Conservation (phyloP, 2,797 vertebrate genomes). For the Cynodonichthys magdalenae region DNA sequence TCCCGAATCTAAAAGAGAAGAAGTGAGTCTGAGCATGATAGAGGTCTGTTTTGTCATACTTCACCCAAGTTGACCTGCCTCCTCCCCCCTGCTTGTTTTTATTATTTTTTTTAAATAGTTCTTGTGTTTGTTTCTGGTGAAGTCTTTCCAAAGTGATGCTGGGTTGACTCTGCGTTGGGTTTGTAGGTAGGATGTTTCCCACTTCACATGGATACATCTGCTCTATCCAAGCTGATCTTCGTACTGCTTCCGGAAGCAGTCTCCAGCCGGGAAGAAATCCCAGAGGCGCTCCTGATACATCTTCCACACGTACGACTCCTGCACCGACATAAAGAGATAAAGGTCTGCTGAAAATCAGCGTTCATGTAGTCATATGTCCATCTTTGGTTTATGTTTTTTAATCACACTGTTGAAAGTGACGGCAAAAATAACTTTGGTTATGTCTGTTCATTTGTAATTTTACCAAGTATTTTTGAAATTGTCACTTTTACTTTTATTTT, state of each 20-base stretch:
- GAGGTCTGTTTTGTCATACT: constrained; percentile 49
- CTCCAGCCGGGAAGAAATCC: constrained; percentile 98
- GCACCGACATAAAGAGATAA: constrained; percentile 36
- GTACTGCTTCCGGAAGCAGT: constrained; percentile 98
- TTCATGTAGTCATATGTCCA: neutral
- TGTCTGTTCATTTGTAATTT: too few relatives aligned
- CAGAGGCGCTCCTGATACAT: constrained; percentile 99
- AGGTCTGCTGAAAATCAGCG: neutral
- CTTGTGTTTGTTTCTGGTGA: constrained; percentile 27
- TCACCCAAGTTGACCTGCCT: constrained; percentile 35
- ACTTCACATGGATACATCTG: constrained; percentile 15
- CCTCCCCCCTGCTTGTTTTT: constrained; percentile 11
- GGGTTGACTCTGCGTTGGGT: constrained; percentile 24
- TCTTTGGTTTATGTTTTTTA: neutral
- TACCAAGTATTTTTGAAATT: too few relatives aligned
- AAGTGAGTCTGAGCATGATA: constrained; percentile 51
- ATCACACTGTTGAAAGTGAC: too few relatives aligned
- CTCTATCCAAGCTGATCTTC: constrained; percentile 94
- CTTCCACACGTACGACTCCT: constrained; percentile 99
- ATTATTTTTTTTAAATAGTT: constrained; percentile 3
- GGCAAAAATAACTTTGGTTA: too few relatives aligned
- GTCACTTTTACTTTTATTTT: too few relatives aligned
- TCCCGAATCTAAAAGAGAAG: constrained; percentile 55
- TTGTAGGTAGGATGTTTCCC: constrained; percentile 27
- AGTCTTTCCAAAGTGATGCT: constrained; percentile 32